These are phyloP conservation scores for Parus major DNA, from an alignment of 2,113 vertebrate genomes.

Conservation along the genomic window DNA sequence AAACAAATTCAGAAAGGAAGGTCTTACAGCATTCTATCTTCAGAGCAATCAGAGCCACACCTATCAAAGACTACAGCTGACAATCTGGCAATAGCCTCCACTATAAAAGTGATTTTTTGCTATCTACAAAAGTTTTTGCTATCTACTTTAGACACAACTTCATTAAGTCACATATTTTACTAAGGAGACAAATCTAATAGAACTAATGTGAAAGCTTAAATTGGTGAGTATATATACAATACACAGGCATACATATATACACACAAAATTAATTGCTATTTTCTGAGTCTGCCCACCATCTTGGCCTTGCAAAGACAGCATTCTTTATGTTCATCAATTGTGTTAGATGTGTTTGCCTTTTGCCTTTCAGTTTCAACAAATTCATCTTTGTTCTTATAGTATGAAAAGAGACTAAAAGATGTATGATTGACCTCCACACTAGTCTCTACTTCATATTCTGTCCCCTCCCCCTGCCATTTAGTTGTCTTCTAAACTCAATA, in stretches of 20 bases:
- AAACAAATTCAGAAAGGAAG: background rate
- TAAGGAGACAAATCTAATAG: background rate
- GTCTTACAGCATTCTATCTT: background rate
- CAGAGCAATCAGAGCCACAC: background rate
- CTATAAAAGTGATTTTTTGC: background rate
- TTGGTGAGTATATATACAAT: background rate
- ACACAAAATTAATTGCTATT: background rate
- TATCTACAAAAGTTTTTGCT: background rate
- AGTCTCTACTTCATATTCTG: background rate
- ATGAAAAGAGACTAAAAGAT: background rate
- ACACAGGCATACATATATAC: background rate
- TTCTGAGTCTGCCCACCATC: background rate
- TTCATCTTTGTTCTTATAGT: background rate
- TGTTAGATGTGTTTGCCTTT: background rate
- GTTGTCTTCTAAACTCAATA: background rate
- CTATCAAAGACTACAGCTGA: accelerated
- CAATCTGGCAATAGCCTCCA: background rate
- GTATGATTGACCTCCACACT: background rate
- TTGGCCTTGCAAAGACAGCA: background rate
- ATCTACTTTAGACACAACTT: background rate
- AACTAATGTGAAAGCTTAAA: background rate
- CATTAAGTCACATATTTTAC: background rate
- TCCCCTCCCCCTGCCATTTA: background rate
- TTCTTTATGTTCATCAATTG: background rate
- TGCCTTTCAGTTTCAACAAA: background rate